phyloP scores from a whole-genome alignment of 2,113 vertebrate species.

The Halichoerus grypus region DNA sequence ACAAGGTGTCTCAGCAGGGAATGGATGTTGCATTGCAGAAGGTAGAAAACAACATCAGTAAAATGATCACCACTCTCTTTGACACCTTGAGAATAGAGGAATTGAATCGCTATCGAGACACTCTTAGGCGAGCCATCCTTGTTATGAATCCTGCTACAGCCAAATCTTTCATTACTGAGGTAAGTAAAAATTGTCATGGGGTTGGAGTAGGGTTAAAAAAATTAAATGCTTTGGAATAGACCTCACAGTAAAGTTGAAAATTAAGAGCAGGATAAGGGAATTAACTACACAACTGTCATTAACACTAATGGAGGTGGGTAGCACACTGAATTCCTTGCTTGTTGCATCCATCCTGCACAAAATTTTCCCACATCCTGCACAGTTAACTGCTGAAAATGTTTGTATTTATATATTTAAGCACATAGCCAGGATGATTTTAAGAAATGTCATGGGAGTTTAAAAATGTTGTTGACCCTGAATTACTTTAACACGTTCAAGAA shows the following conservation, averaged over 20 bases:
- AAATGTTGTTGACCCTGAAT: slow-evolving; percentile 29
- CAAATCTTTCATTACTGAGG: slow-evolving; percentile 98
- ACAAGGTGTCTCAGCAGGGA: slow-evolving; percentile 97
- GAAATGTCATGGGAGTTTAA: not conserved
- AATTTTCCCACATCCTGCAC: not conserved
- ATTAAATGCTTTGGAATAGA: not conserved
- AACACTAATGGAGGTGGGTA: not conserved
- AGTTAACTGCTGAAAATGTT: slow-evolving; percentile 46
- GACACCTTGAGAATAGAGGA: slow-evolving; percentile 97
- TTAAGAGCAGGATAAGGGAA: slow-evolving; percentile 18
- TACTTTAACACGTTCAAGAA: not conserved
- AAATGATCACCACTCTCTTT: slow-evolving; percentile 99
- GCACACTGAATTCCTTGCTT: slow-evolving; percentile 17
- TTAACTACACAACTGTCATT: slow-evolving; percentile 49
- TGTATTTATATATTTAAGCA: slow-evolving; percentile 44
- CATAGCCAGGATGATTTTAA: not conserved
- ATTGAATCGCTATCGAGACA: slow-evolving; percentile 97
- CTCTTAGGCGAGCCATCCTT: slow-evolving; percentile 95
- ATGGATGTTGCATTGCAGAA: slow-evolving; percentile 99
- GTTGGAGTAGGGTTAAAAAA: not conserved
- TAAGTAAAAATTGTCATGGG: slow-evolving; percentile 80
- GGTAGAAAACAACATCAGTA: slow-evolving; percentile 99
- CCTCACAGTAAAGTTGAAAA: not conserved
- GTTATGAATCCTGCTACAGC: slow-evolving; percentile 97
- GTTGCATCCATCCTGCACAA: not conserved